phyloP scores from a whole-genome alignment of 2,797 vertebrate species.

The Danio jaintianensis region DNA sequence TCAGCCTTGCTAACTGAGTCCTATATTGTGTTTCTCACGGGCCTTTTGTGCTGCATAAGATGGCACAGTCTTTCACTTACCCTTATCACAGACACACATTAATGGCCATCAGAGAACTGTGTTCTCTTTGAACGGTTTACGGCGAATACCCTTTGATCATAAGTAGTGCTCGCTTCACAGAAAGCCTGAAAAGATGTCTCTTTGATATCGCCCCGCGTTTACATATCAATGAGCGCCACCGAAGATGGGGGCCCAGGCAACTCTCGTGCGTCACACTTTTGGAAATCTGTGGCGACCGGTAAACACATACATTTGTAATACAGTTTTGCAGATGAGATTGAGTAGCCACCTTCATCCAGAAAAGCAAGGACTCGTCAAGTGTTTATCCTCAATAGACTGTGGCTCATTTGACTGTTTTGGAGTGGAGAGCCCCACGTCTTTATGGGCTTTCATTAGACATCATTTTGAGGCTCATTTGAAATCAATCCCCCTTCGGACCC shows the following conservation, averaged over 20 bases:
- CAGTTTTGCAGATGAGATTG: neutral
- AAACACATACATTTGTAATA: constrained; percentile 18
- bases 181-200: constrained; percentile 62
- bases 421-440: constrained; percentile 58
- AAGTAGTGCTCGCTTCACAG: constrained; percentile 64
- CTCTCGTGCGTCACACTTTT: constrained; percentile 39
- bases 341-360: constrained; percentile 24
- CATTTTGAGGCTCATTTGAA: constrained; percentile 79
- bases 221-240: constrained; percentile 65
- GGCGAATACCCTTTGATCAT: constrained; percentile 64
- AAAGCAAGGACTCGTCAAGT: constrained; percentile 39
- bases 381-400: constrained; percentile 37
- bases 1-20: constrained; percentile 54
- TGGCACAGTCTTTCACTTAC: constrained; percentile 61
- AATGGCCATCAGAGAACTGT: constrained; percentile 65
- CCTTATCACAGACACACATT: constrained; percentile 64
- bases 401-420: constrained; percentile 51
- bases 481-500: constrained; percentile 78
- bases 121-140: constrained; percentile 66
- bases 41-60: constrained; percentile 58
- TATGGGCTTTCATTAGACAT: constrained; percentile 75
- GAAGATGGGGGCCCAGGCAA: constrained; percentile 43
- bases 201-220: constrained; percentile 66
- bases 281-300: constrained; percentile 18
- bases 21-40: constrained; percentile 54